Base-by-base conservation (phyloP, 2,888 invertebrate genomes). In the Coronaproctus castanopsis region DNA sequence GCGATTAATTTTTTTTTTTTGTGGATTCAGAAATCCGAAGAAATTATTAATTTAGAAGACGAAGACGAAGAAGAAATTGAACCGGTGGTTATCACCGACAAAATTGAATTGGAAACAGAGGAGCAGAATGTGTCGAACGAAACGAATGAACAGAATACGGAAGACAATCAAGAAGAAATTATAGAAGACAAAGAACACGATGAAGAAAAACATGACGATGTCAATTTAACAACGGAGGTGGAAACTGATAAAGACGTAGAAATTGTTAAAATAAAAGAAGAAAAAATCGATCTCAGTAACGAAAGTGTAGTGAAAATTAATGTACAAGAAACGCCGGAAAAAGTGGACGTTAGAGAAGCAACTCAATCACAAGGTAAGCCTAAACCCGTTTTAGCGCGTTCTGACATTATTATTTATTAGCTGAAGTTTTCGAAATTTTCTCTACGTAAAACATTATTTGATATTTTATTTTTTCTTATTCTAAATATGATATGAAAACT, bases 221-320 rank as follows among this genome's bases (percentile, higher is more conserved):
- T 68, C 21, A 67, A 57, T 52, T 23, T n/a, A 76, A 70, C 70
- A 20, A 72, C 73, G 21, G 72, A 72, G 57, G 73, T 72, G 62
- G 76, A 76, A 64, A 75, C 74, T 8, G 77, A 78, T 53, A 69
- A 71, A 1, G 77, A 77, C 55, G 76, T 76, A 2, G 68, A 68
- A 57, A 23, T 21, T 21, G 55, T 57, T 51, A 51, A 50, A 52
- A 49, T 52, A 57, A 53, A 58, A 24, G 60, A 62, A 52, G 54
- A 22, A 53, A 67, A 67, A 58, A 68, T 69, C 22, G 67, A 63
- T 21, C 54, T 56, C 18, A 56, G 22, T 18, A 36, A 53, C 24
- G 62, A 62, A 52, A 59, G 57, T 21, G 10, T 54, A 24, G 8
- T 24, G n/a, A 24, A 49, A 24, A 8, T n/a, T 2, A 54, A 59